A percentile compares a stretch with the other conserved stretches of the same genome.
Evolutionary conservation across 2,888 invertebrate species (phyloP).

Genomic region (Myopa tessellatipennis): DNA sequence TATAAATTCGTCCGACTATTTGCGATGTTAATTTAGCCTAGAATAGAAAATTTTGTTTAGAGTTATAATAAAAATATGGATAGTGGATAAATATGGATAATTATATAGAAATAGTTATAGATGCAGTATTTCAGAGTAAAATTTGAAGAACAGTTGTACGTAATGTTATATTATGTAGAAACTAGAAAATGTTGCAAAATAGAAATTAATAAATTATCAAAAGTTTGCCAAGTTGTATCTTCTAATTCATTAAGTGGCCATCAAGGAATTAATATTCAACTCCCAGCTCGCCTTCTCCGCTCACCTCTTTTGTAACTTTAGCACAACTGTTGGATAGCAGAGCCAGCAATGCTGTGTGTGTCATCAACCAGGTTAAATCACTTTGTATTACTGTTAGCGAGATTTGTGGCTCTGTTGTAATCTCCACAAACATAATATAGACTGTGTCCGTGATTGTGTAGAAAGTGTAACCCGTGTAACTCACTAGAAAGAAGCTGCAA

Average conservation of each 20-base stretch:
- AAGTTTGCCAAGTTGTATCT: no score
- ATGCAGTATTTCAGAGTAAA: no score
- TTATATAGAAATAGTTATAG: no score
- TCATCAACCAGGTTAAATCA: conserved; percentile 56
- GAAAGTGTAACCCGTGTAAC: conserved; percentile 63
- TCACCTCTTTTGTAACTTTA: conserved; percentile 60
- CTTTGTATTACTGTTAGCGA: conserved; percentile 57
- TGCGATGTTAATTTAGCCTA: conserved; percentile 65
- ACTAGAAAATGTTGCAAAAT: no score
- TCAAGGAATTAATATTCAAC: no score
- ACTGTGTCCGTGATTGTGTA: conserved; percentile 64
- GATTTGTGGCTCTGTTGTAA: conserved; percentile 55
- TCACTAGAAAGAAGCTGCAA: conserved; percentile 61
- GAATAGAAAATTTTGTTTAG: conserved; percentile 37
- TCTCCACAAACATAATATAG: conserved; percentile 64
- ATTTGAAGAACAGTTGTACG: no score
- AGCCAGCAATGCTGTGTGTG: conserved; percentile 56
- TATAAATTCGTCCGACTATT: conserved; percentile 63
- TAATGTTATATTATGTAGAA: no score
- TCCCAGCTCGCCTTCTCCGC: conserved; percentile 53
- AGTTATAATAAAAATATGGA: no score
- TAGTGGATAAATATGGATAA: no score
- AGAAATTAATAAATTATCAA: no score
- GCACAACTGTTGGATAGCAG: conserved; percentile 60
- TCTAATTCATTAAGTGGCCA: no score